Percentiles rank a stretch among this genome's conserved stretches.
Evolutionary conservation across 2,888 invertebrate species (phyloP).

Genomic region (Dynastes hyllus): DNA sequence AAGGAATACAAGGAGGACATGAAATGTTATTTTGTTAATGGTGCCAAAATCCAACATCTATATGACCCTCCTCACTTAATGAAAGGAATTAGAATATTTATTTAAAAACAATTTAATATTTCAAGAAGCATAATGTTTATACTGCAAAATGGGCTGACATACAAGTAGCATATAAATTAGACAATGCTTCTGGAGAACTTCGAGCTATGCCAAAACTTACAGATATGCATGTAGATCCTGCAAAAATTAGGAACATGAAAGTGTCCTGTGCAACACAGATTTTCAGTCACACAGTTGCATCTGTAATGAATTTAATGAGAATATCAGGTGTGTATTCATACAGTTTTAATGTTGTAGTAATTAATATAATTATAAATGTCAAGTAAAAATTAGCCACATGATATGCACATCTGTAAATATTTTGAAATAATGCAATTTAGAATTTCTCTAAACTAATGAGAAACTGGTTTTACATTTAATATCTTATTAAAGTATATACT

Average conservation of each 20-base stretch:
- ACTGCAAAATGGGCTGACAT: conserved; percentile 35
- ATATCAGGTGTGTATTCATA: conserved; percentile 29
- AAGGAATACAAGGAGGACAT: neutral
- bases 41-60: conserved; percentile 36
- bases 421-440: neutral
- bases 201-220: conserved; percentile 12
- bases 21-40: conserved; percentile 34
- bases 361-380: too few species aligned
- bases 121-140: neutral
- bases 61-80: conserved; percentile 51
- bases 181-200: conserved; percentile 35
- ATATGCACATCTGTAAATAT: neutral
- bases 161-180: conserved; percentile 24
- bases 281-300: conserved; percentile 44
- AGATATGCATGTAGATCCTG: neutral
- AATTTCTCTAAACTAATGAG: too few species aligned
- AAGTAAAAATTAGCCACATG: neutral
- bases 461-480: too few species aligned
- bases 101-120: conserved; percentile 46
- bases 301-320: conserved; percentile 24
- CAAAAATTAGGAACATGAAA: conserved; percentile 40
- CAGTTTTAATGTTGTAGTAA: neutral
- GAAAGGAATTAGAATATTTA: conserved; percentile 17
- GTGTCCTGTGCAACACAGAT: conserved; percentile 41
- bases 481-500: too few species aligned